These are phyloP conservation scores for Poeciliopsis paucimaculata DNA, from an alignment of 2,797 vertebrate species.

Conservation along the genomic window DNA sequence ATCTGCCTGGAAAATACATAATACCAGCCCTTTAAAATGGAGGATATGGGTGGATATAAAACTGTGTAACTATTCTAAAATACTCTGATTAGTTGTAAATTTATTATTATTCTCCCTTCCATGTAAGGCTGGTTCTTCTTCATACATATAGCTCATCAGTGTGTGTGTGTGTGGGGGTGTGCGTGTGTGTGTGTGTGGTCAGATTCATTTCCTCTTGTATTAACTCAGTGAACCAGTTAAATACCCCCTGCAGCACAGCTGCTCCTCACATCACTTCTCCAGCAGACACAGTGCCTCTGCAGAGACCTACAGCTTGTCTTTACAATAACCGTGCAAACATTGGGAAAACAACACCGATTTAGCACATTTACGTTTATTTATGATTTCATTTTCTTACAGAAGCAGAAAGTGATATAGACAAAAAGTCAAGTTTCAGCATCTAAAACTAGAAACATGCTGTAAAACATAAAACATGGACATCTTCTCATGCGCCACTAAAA, in stretches of 20 bases:
- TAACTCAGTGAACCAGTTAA: constrained; percentile 40
- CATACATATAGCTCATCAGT: not conserved
- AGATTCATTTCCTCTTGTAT: constrained; percentile 24
- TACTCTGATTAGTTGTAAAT: not conserved
- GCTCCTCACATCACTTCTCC: not conserved
- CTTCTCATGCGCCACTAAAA: not conserved
- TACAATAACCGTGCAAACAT: not conserved
- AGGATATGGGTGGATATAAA: not conserved
- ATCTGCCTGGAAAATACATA: no score
- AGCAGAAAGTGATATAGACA: not conserved
- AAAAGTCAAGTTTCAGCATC: not conserved
- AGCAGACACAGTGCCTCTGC: not conserved
- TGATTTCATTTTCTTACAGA: not conserved
- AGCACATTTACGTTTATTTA: not conserved
- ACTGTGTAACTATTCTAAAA: not conserved
- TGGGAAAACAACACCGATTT: not conserved
- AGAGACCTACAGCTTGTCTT: not conserved
- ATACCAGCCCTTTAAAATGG: no score
- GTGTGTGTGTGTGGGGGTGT: not conserved
- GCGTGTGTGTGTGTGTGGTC: not conserved
- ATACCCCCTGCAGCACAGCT: constrained; percentile 26
- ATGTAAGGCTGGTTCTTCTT: not conserved
- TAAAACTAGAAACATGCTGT: not conserved
- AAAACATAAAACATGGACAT: not conserved
- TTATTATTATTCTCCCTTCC: not conserved